Evolutionary conservation across 2,113 vertebrate genomes (phyloP), one percentile per base, ranked within the genome.

Genomic region (Atractosteus spatula): DNA sequence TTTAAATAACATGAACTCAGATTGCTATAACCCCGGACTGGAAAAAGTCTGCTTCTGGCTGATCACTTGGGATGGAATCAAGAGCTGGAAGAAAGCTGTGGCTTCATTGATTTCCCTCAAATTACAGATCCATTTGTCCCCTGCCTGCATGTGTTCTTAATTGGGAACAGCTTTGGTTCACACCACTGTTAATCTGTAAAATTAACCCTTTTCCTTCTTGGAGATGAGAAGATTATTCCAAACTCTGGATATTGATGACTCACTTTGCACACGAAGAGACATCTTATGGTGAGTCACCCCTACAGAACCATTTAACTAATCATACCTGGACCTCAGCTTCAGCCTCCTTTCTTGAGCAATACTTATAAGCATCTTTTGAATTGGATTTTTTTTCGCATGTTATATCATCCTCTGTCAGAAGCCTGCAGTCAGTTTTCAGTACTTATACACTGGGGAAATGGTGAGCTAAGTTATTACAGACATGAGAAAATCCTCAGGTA

Each of bases 51-150:
- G 56, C 56, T 12, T n/a, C 12, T 59, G 13, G 13, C 56, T n/a
- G 7, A 59, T 56, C 29, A 13, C 41, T 59, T 8, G 45, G 55
- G 41, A 65, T 41, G 29, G 29, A 41, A 13, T 29, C 41, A 55
- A 14, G 65, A 41, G 8, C 29, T 41, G n/a, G 55, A 45, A 65
- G 42, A 45, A 59, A 41, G 14, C 16, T 51, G 51, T 41, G 14
- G 16, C 41, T n/a, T 3, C 41, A 57, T 73, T 47, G 14, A 67
- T 73, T 73, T 73, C 66, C 65, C 13, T 11, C 41, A 14, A 55
- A n/a, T 45, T 62, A 11, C 59, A 51, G 44, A 44, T 47, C 29
- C 45, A 51, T 66, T 67, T 29, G 64, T 17, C 44, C 65, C 7
- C 64, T 45, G 42, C 41, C 41, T 8, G 55, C 17, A 54, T 47